These are phyloP conservation scores for Hypotaenidia okinawae DNA, from an alignment of 2,797 vertebrate species.

Conservation along the genomic window DNA sequence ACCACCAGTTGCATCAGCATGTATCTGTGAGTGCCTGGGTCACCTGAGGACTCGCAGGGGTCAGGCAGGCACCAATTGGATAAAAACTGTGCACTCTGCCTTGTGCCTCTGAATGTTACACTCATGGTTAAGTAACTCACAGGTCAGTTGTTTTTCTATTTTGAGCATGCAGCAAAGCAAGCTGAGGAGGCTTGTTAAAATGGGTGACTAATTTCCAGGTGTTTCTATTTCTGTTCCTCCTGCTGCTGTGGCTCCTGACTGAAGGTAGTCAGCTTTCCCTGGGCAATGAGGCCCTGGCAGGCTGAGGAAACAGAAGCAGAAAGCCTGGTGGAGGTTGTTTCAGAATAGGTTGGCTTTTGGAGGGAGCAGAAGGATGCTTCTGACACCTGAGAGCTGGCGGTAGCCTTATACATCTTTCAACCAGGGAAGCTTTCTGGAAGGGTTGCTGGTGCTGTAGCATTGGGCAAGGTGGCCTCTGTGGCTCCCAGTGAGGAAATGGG, in stretches of 20 bases:
- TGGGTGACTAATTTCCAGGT: constrained; percentile 60
- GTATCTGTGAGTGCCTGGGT: not conserved
- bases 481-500: constrained; percentile 44
- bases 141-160: constrained; percentile 68
- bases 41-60: constrained; percentile 28
- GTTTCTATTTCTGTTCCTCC: not conserved
- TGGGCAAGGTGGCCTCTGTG: constrained; percentile 63
- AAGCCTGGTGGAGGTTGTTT: not conserved
- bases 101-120: constrained; percentile 60
- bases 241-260: constrained; percentile 25
- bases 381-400: not conserved
- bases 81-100: constrained; percentile 32
- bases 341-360: not conserved
- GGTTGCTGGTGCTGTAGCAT: not conserved
- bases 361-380: not conserved
- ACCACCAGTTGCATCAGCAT: not conserved
- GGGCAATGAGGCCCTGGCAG: not conserved
- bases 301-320: not conserved
- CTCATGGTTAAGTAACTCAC: constrained; percentile 68
- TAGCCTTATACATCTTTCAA: constrained; percentile 32
- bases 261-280: constrained; percentile 28
- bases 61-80: constrained; percentile 43
- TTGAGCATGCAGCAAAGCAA: constrained; percentile 36
- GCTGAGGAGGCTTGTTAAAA: constrained; percentile 71
- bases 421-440: constrained; percentile 57